Conservation (phyloP, 2,888 invertebrate genomes). For the Priocnemis perturbator region DNA sequence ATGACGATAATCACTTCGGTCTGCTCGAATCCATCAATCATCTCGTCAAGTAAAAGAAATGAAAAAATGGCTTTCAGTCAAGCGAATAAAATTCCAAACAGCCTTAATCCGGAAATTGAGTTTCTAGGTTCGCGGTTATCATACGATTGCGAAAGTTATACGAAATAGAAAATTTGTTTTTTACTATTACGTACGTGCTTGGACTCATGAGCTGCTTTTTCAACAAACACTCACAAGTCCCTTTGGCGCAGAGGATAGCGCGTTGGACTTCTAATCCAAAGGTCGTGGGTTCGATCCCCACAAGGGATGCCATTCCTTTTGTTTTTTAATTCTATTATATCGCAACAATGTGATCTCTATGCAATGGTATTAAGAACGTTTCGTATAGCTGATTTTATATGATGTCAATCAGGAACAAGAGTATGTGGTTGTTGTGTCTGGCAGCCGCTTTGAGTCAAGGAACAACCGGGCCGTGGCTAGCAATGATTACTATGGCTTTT, state of each 20-base stretch:
- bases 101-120: neutral
- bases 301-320: conserved; percentile 69
- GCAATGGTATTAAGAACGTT: too few relatives aligned
- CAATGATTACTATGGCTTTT: conserved; percentile 62
- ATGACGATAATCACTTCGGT: conserved; percentile 10
- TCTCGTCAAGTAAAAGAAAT: conserved; percentile 21
- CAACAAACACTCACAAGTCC: conserved; percentile 53
- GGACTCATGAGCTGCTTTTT: neutral
- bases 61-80: neutral
- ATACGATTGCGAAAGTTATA: too few relatives aligned
- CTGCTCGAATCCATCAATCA: conserved; percentile 21
- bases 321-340: conserved; percentile 3
- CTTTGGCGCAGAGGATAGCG: conserved; percentile 75
- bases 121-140: neutral
- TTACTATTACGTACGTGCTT: too few relatives aligned
- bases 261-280: conserved; percentile 75
- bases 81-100: neutral
- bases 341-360: too few relatives aligned
- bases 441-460: conserved; percentile 64
- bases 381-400: neutral
- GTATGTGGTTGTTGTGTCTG: conserved; percentile 60
- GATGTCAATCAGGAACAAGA: conserved; percentile 48
- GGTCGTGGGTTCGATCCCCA: conserved; percentile 75
- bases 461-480: conserved; percentile 65
- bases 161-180: too few relatives aligned